These are phyloP conservation scores for Cryptotermes secundus DNA, from an alignment of 1,140 invertebrate species.

Conservation along the genomic window DNA sequence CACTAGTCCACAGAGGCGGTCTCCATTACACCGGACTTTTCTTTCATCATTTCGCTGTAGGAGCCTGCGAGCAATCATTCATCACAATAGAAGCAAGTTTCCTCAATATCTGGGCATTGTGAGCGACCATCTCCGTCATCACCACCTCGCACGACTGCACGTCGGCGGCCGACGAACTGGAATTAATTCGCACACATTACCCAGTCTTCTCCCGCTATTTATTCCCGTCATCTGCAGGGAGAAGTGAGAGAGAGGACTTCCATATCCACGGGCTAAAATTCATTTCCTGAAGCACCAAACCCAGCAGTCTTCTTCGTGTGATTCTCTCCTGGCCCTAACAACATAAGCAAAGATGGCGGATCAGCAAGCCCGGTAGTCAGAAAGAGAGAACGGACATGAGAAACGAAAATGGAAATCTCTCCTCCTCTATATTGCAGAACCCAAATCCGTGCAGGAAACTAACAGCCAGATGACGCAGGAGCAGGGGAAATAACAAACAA, in stretches of 20 bases:
- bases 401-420: slow-evolving; percentile 31
- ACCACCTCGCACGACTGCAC: background rate
- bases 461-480: slow-evolving; percentile 22
- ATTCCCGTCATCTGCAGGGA: slow-evolving; percentile 27
- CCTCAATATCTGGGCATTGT: slow-evolving; percentile 6
- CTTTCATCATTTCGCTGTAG: background rate
- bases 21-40: background rate
- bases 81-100: slow-evolving; percentile 13
- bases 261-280: slow-evolving; percentile 24
- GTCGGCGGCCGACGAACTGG: background rate
- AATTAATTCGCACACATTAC: slow-evolving; percentile 17
- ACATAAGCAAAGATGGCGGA: slow-evolving; percentile 31
- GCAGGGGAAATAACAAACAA: slow-evolving; percentile 29
- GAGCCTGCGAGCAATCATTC: background rate
- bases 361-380: slow-evolving; percentile 12
- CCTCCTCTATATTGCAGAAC: slow-evolving; percentile 23
- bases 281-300: slow-evolving; percentile 27
- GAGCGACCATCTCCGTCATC: background rate
- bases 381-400: slow-evolving; percentile 29
- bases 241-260: slow-evolving; percentile 1
- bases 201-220: slow-evolving; percentile 26
- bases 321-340: slow-evolving; percentile 16
- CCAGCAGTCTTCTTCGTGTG: slow-evolving; percentile 25
- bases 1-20: too few species aligned
- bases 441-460: slow-evolving; percentile 29